Evolutionary conservation across 2,797 vertebrate species (phyloP), one percentile per base, ranked within the genome.

Genomic region (Gymnocypris eckloni): DNA sequence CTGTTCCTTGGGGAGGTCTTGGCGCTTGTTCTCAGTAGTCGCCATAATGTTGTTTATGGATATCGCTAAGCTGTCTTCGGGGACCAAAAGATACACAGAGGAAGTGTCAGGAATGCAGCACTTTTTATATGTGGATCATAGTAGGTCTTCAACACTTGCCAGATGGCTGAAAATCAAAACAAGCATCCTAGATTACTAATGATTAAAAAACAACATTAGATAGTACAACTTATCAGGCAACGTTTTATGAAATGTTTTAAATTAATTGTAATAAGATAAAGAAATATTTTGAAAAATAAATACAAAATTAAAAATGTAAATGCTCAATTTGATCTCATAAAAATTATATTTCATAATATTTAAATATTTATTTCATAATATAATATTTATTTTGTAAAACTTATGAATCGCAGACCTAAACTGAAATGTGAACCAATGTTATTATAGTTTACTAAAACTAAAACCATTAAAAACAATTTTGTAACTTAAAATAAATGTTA

Each of bases 1-100:
- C 92, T 95, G 92, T 90, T 95, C 95, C 93, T 95, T 95, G 88
- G 95, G 95, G 73, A 93, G 85, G 86, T 92, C 92, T 93, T 95
- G 94, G 87, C 94, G 88, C 92, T 92, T 95, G 87, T 95, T 95
- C 93, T 96, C 95, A 87, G 94, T 94, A 91, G 95, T 92, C 87
- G 95, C 94, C 96, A 96, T 96, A 67, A 79, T 90, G 86, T 80
- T 39, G 83, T 71, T 48, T 56, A 2, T 73, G 37, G 10, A 77
- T 82, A 69, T 77, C 22, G 10, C n/a, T 80, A 64, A 78, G 43
- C 48, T 70, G 69, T 86, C 67, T 86, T 86, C 56, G 41, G 56
- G 45, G 52, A 86, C 52, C 8, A 56, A 48, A 85, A 71, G 73
- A 33, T 66, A 28, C 28, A 61, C 69, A 61, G 86, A 69, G 54